A percentile compares a stretch with the other conserved stretches of the same genome.
Evolutionary conservation across 2,113 vertebrate genomes (phyloP).

Genomic region (Hylia prasina): DNA sequence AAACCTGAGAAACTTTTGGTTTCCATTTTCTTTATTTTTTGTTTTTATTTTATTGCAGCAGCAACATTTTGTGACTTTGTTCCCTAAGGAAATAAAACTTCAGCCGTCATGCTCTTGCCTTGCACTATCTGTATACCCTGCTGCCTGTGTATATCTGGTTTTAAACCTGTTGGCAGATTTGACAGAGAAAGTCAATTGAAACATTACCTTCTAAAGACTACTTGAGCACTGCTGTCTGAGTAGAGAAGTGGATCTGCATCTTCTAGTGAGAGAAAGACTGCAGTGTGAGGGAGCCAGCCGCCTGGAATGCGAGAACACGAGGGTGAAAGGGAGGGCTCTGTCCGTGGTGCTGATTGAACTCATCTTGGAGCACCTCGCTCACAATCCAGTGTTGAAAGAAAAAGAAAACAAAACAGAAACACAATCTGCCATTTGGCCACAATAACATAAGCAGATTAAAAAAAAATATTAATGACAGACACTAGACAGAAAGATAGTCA

Average conservation of each 20-base stretch:
- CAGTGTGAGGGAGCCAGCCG: fast-evolving
- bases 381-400: fast-evolving
- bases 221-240: background rate
- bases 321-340: background rate
- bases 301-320: fast-evolving
- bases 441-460: background rate
- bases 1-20: fast-evolving
- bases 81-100: background rate
- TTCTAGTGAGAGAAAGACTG: background rate
- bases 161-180: background rate
- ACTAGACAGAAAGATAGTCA: background rate
- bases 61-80: background rate
- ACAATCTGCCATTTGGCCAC: background rate
- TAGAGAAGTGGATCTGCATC: background rate
- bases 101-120: background rate
- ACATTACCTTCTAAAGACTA: background rate
- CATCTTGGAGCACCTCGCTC: fast-evolving
- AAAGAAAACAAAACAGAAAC: fast-evolving
- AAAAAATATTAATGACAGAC: background rate
- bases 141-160: background rate
- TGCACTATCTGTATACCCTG: background rate
- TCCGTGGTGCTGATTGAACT: background rate
- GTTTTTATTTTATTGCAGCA: background rate
- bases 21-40: background rate
- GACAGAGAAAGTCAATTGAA: background rate